Conservation (phyloP, 2,113 vertebrate genomes). For the Toxostoma redivivum region DNA sequence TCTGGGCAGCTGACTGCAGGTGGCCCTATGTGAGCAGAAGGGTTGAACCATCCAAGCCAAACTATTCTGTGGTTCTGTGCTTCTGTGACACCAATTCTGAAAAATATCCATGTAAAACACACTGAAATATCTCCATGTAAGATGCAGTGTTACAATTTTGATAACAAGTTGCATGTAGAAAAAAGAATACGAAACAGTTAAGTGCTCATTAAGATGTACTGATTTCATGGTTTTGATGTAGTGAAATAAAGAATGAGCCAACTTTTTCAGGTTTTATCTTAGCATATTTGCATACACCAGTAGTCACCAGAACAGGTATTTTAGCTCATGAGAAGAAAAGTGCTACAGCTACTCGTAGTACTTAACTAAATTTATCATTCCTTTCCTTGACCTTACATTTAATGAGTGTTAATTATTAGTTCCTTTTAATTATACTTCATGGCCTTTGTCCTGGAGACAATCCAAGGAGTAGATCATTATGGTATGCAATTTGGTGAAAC, state of each 20-base stretch:
- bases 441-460: conserved; percentile 74
- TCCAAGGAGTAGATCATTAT: conserved; percentile 75
- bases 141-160: not conserved
- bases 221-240: not conserved
- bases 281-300: not conserved
- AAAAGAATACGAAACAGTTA: not conserved
- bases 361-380: conserved; percentile 60
- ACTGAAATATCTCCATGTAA: not conserved
- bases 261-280: not conserved
- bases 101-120: not conserved
- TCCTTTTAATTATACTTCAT: conserved; percentile 79
- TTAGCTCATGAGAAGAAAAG: conserved; percentile 1
- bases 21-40: not conserved
- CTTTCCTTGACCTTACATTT: conserved; percentile 67
- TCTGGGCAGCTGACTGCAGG: not conserved
- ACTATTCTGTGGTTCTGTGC: not conserved
- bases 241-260: not conserved
- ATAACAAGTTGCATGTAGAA: not conserved
- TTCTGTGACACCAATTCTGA: not conserved
- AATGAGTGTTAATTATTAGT: conserved; percentile 78
- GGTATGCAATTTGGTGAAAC: conserved; percentile 75
- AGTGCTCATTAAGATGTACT: not conserved
- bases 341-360: conserved; percentile 26
- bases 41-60: not conserved
- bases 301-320: conserved; percentile 1